Base-by-base conservation (phyloP, 2,888 invertebrate genomes). In the Amiota communis region DNA sequence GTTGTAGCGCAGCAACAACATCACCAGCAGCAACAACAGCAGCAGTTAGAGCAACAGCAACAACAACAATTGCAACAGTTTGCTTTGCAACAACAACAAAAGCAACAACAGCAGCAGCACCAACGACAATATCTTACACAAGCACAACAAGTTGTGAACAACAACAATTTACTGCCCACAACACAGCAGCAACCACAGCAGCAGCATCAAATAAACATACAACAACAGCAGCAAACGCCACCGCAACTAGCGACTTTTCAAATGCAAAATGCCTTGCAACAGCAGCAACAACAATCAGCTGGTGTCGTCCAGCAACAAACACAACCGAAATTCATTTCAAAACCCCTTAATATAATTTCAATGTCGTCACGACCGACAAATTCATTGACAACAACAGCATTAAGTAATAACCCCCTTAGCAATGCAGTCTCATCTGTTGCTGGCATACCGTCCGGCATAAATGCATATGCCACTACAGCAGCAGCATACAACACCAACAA, bases 291-390 rank as follows among this genome's bases (percentile, higher is more conserved):
- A 48, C 82, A 82, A 63, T 56, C 86, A 81, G 36, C 82, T 74
- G 15, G 72, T 63, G 71, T 74, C 80, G 13, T 47, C 73, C 75
- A 69, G n/a, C 79, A 75, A 71, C 75, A 77, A 67, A 74, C 78
- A 11, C 81, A 78, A 20, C 76, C 86, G 17, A 89, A 89, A 76
- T 88, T 85, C 72, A 85, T 89, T 70, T 82, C 88, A 4, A 88
- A 89, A 74, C 88, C 88, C 71, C 75, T 88, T 67, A 88, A 86
- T 74, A 88, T 89, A 8, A 88, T 89, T 72, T 87, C 89, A 15
- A 87, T 89, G 88, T 81, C 87, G 71, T 6, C 36, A 36, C 79
- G 83, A n/a, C 78, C 80, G 13, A 74, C 76, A 68, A 74, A 81
- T 36, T 70, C 76, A 23, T 36, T 36, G 6, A 36, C 36, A 36